phyloP scores from a whole-genome alignment of 2,888 invertebrate species.

The Drosophila pseudotakahashii region DNA sequence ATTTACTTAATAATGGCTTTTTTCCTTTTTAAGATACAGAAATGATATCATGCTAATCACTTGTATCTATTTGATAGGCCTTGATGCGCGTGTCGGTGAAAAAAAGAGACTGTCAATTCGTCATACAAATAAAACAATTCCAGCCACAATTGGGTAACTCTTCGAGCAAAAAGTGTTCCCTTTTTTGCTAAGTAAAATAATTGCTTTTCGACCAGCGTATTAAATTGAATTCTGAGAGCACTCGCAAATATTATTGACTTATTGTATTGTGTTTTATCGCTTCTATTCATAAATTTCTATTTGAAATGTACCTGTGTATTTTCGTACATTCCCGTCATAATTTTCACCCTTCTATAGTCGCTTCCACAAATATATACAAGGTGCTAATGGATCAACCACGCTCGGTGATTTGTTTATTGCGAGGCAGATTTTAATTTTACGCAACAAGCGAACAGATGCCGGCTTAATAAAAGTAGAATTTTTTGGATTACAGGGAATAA shows the following conservation, averaged over 20 bases:
- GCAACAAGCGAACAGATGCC: constrained; percentile 41
- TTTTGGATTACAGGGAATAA: constrained; percentile 16
- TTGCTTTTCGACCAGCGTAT: not conserved
- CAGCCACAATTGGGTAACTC: not conserved
- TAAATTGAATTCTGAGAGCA: not conserved
- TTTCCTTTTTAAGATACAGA: constrained; percentile 25
- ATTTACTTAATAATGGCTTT: constrained; percentile 43
- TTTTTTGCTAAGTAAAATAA: not conserved
- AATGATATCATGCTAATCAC: constrained; percentile 56
- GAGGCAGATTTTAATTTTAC: constrained; percentile 40
- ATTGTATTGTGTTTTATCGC: constrained; percentile 17
- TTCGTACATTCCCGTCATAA: constrained; percentile 27
- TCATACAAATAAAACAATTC: constrained; percentile 26
- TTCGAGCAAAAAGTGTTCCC: not conserved
- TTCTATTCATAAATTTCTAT: constrained; percentile 9
- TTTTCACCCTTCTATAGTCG: constrained; percentile 22
- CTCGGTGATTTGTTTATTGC: constrained; percentile 50
- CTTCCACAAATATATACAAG: constrained; percentile 8
- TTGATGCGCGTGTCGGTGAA: constrained; percentile 44
- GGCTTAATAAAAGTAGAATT: constrained; percentile 15
- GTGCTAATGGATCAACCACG: constrained; percentile 49
- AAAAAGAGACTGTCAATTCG: constrained; percentile 31
- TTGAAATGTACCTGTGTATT: constrained; percentile 5
- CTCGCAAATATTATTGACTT: constrained; percentile 1
- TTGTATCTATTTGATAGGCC: constrained; percentile 55